These are phyloP conservation scores for Choristoneura rosaceana DNA, from an alignment of 2,888 invertebrate genomes.

Conservation along the genomic window DNA sequence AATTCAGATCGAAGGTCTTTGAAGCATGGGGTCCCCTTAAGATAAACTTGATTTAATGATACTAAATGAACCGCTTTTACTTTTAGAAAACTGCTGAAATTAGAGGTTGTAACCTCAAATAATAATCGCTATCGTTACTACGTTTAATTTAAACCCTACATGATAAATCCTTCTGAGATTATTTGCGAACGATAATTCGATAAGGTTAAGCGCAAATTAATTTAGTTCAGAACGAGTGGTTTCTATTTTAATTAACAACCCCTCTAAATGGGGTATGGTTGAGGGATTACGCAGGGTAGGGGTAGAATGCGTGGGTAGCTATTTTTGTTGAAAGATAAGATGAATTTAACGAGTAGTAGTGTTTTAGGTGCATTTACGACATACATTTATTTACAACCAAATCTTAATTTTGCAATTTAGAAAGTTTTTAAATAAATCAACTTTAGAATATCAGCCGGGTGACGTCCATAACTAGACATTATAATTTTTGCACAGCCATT, in stretches of 20 bases:
- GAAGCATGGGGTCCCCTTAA: no score
- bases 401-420: no score
- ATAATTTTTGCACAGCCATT: no score
- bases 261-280: slow-evolving; percentile 15
- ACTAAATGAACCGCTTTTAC: background rate
- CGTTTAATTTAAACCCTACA: slow-evolving; percentile 2
- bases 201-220: slow-evolving; percentile 23
- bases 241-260: slow-evolving; percentile 33
- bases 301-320: slow-evolving; percentile 2
- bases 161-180: slow-evolving; percentile 3
- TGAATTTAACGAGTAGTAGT: no score
- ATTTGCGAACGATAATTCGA: slow-evolving; percentile 14
- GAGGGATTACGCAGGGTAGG: slow-evolving; percentile 8
- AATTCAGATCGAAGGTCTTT: no score
- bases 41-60: no score
- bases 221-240: slow-evolving; percentile 25
- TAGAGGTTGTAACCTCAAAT: background rate
- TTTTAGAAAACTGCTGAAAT: background rate
- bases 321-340: background rate
- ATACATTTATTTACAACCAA: no score
- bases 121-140: background rate
- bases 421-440: no score
- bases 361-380: no score
- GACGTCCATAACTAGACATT: no score
- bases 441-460: no score